Base-by-base conservation (phyloP, 1,140 invertebrate species). In the Oscheius sp. region DNA sequence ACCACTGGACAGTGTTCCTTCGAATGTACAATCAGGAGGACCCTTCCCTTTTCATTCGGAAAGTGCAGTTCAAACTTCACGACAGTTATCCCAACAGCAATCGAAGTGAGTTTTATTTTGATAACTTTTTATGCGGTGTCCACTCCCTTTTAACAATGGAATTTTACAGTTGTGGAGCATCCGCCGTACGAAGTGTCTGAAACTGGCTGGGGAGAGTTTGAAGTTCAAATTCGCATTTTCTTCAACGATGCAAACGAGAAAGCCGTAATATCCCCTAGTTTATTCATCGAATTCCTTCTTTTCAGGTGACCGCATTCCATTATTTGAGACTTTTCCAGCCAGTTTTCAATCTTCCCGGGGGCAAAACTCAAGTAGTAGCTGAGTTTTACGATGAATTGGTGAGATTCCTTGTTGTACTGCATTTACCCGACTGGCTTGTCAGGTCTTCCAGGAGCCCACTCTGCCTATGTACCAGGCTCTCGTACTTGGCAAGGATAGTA, bases 151-250 rank as follows among this genome's bases (percentile, higher is more conserved):
- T n/a, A n/a, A n/a, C n/a, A n/a, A n/a, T n/a, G n/a, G n/a, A n/a
- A n/a, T n/a, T 68, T 63, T 74, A 75, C 79, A 84, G 86, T 97
- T 76, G 87, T 97, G 0, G 91, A 91, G 0, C 94, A 95, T 84
- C 94, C 94, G 2, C 96, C 96, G 0, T 99, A 96, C 85, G 94
- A 98, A 88, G 89, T 99, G 0, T 94, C 91, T 0, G 97, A 99
- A 87, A 99, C 96, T 62, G 97, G 96, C 1, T 99, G 97, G 96
- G 97, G 97, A 80, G 97, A 99, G 87, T 99, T 99, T 87, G 97
- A 99, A 87, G 92, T 99, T 78, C 91, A 94, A 31, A 97, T 99
- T 26, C 97, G 98, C 85, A 93, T 99, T 68, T 95, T 94, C 86
- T 99, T 99, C 82, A 90, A 93, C 82, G 97, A 99, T 88, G 91